Base-by-base conservation (phyloP, 2,797 vertebrate genomes). In the Thalassophryne amazonica region DNA sequence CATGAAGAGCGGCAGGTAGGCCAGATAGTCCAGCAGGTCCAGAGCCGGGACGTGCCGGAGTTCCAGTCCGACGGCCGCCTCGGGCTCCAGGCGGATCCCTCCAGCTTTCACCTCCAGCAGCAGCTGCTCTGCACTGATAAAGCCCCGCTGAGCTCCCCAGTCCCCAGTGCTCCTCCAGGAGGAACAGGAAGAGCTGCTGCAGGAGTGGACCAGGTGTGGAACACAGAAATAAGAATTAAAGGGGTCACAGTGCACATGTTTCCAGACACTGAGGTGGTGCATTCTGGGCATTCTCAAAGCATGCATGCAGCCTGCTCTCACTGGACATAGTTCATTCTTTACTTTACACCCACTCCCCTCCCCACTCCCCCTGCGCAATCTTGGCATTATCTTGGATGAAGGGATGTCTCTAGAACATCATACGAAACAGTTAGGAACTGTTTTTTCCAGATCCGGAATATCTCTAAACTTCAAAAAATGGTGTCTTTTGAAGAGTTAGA, bases 101-200 rank as follows among this genome's bases (percentile, higher is more conserved):
- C 88, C 83, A 2, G 83, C 84, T 61, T 87, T 91, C 60, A 86
- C 65, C 61, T 92, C 86, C 59, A 90, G 69, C 0, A 89, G 73
- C 33, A 92, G 79, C 41, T 91, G 84, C 58, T 89, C 83, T 0
- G 73, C 62, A 0, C 81, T 87, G 81, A 92, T 90, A 13, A 57
- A 58, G 41, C 63, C 81, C 23, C 31, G 72, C 35, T 20, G 38
- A 11, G 42, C 40, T 12, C 73, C 63, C 8, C 1, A 73, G 74
- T 32, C 74, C 79, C 27, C 27, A 28, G 74, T 85, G 84, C 18
- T 82, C 85, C 76, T 89, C 89, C 85, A 91, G 69, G 11, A 91
- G 86, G 78, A 88, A 89, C 47, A 89, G 72, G 78, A 93, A 89
- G 21, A 90, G 84, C 50, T 87, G 71, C 86, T 92, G 52, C 37